phyloP scores from a whole-genome alignment of 2,797 vertebrate species.

The Neopelma chrysocephalum region DNA sequence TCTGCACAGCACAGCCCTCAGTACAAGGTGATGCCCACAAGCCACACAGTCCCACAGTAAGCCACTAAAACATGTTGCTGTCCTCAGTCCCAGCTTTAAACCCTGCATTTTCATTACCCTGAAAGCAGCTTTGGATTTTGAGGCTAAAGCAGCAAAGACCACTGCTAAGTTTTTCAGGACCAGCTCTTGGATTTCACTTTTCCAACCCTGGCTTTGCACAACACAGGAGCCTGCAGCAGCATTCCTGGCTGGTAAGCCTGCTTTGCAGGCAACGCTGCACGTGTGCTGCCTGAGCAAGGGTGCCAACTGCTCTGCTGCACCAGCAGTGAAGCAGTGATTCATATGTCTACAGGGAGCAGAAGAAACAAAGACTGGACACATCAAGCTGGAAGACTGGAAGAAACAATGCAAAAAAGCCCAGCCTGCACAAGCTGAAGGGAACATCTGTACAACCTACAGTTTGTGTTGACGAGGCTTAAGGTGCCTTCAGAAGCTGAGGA shows the following conservation, averaged over 20 bases:
- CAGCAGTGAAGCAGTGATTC: background rate
- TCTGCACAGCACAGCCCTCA: background rate
- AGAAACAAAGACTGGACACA: background rate
- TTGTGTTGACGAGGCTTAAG: background rate
- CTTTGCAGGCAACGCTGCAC: background rate
- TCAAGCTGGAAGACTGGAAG: background rate
- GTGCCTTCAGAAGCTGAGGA: background rate
- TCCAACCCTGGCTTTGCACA: background rate
- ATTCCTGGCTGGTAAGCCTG: background rate
- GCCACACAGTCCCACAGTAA: background rate
- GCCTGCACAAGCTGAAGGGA: background rate
- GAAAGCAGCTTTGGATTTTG: background rate
- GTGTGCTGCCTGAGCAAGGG: background rate
- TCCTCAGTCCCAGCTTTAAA: fast-evolving
- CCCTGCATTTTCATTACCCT: background rate
- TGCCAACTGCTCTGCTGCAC: conserved; percentile 26
- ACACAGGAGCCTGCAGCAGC: background rate
- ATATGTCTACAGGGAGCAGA: background rate
- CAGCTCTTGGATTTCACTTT: background rate
- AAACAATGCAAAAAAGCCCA: background rate
- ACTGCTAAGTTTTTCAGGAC: background rate
- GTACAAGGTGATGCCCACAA: background rate
- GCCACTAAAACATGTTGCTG: background rate
- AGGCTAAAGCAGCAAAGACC: background rate
- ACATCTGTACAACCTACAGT: background rate